Evolutionary conservation across 2,113 vertebrate genomes (phyloP), one percentile per base, ranked within the genome.

Genomic region (Anarrhichthys ocellatus): DNA sequence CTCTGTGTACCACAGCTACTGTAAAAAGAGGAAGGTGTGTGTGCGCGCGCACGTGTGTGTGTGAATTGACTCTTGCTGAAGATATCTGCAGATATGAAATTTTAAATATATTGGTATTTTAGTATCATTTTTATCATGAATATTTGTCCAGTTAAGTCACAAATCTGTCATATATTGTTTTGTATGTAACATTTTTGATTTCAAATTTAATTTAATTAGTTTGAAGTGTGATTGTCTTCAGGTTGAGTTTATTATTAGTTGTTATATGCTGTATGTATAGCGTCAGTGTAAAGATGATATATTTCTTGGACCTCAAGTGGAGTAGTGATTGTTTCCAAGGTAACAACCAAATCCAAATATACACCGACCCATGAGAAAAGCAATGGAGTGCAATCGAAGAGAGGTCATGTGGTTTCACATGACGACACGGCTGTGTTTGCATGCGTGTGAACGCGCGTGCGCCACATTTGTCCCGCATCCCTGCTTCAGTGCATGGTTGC

Each of bases 401-500:
- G n/a, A 20, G 7, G 29, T 22, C 5, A 17, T 34, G 7, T 67
- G 27, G 29, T 67, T 71, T 22, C 7, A 56, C 20, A 1, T 10
- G 27, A 62, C 27, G 14, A 20, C 15, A 0, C 54, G 44, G 22
- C 11, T 32, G 29, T 1, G 7, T 76, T 54, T 73, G 40, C 27
- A 40, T 44, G 48, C 29, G 11, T 17, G 65, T 9, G n/a, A 15
- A 11, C 44, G 22, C 32, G 34, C 32, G 34, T 71, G 36, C 40
- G 9, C 52, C 46, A 6, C 0, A 13, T 76, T 67, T 69, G 54
- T 56, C 36, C 34, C 50, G 72, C 72, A 44, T 29, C 70, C 27
- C 20, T 29, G 58, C 78, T 73, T 52, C 42, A 34, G 44, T 40
- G 42, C 62, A 82, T 34, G 34, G 64, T 79, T 78, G 24, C 58